A percentile compares a stretch with the other conserved stretches of the same genome.
Evolutionary conservation across 1,140 invertebrate genomes (phyloP).

Genomic region (Ceratina calcarata): DNA sequence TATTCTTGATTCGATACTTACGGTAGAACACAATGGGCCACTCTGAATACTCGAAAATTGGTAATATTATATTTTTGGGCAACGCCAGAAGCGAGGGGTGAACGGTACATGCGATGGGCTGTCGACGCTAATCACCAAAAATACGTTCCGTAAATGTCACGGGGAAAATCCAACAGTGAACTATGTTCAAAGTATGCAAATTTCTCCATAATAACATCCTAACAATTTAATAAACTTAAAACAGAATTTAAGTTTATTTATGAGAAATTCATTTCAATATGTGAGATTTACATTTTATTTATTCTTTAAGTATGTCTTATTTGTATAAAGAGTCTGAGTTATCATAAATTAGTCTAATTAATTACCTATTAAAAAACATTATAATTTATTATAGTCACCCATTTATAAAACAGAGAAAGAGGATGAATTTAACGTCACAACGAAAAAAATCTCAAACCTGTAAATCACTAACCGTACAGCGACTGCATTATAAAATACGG

Average conservation of each 20-base stretch:
- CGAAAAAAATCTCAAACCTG: conserved; percentile 65
- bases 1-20: conserved; percentile 42
- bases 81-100: neutral
- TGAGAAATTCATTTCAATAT: too few species aligned
- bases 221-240: too few species aligned
- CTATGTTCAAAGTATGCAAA: conserved; percentile 1
- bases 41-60: conserved; percentile 43
- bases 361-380: too few species aligned
- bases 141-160: conserved; percentile 32
- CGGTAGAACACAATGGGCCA: conserved; percentile 6
- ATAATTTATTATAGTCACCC: too few species aligned
- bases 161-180: neutral
- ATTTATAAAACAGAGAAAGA: too few species aligned
- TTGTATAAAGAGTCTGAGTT: too few species aligned
- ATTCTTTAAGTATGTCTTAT: too few species aligned
- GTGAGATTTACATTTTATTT: too few species aligned
- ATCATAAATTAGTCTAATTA: too few species aligned
- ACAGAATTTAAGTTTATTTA: too few species aligned
- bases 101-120: neutral
- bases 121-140: conserved; percentile 40
- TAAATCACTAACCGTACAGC: conserved; percentile 66
- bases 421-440: neutral
- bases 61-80: conserved; percentile 42
- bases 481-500: conserved; percentile 75
- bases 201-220: neutral